phyloP scores from a whole-genome alignment of 2,888 invertebrate species.

The Mongoloraphidia duomilia region DNA sequence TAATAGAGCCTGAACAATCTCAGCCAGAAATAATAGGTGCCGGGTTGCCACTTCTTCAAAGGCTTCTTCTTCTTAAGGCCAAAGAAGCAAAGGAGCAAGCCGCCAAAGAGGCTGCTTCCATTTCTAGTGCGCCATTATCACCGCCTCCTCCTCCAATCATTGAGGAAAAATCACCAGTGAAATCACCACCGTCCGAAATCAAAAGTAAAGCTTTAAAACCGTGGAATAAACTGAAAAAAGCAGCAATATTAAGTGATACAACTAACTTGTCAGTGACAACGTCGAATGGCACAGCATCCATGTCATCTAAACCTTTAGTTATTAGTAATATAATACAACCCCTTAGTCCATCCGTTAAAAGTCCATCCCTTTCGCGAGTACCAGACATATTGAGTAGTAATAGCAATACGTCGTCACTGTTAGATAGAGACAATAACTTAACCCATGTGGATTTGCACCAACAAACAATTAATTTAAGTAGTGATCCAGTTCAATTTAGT shows the following conservation, averaged over 20 bases:
- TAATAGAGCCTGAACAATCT: conserved; percentile 32
- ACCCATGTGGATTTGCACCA: background rate
- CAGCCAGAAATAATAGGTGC: conserved; percentile 49
- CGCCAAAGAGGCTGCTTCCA: conserved; percentile 21
- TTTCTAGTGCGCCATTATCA: background rate
- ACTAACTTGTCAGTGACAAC: conserved; percentile 6
- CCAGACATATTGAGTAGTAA: conserved; percentile 11
- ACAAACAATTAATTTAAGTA: too few species aligned
- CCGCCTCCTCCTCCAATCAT: conserved; percentile 19
- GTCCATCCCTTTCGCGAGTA: conserved; percentile 4
- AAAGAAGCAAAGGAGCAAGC: conserved; percentile 47
- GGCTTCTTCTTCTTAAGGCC: conserved; percentile 58
- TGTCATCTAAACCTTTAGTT: too few species aligned
- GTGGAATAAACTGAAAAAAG: conserved; percentile 67
- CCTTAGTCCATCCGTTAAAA: background rate
- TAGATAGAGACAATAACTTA: conserved; percentile 12
- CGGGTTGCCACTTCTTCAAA: conserved; percentile 58
- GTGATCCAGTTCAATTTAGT: too few species aligned
- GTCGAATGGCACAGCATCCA: background rate
- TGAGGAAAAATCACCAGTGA: background rate
- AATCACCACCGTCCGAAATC: conserved; percentile 3
- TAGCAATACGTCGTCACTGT: conserved; percentile 13
- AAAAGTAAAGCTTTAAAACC: conserved; percentile 29
- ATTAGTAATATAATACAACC: too few species aligned
- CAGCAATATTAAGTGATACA: conserved; percentile 41